phyloP scores from a whole-genome alignment of 2,888 invertebrate genomes.

The Protophormia terraenovae region DNA sequence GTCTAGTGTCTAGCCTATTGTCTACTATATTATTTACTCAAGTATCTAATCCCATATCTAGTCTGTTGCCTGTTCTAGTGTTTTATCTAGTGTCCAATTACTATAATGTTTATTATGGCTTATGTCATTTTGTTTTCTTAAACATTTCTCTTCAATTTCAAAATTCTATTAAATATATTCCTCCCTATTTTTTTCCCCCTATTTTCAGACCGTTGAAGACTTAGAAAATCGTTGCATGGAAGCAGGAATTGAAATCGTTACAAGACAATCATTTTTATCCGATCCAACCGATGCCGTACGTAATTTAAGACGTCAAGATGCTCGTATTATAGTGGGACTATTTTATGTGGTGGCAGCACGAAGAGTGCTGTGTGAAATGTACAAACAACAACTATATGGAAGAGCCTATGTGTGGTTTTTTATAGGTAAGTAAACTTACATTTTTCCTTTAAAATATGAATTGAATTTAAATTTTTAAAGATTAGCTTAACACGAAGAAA shows the following conservation, averaged over 20 bases:
- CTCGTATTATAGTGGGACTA: conserved; percentile 97
- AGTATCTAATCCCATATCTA: too few relatives aligned
- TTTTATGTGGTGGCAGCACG: conserved; percentile 99
- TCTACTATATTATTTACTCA: too few relatives aligned
- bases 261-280: conserved; percentile 97
- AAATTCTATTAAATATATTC: too few relatives aligned
- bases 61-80: too few relatives aligned
- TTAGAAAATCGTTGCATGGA: conserved; percentile 96
- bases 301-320: conserved; percentile 96
- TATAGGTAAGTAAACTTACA: conserved; percentile 88
- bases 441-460: not conserved
- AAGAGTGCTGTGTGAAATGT: conserved; percentile 97
- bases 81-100: too few relatives aligned
- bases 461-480: not conserved
- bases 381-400: conserved; percentile 95
- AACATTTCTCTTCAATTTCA: too few relatives aligned
- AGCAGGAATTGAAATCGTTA: conserved; percentile 96
- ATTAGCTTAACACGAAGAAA: not conserved
- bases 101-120: too few relatives aligned
- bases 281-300: conserved; percentile 98
- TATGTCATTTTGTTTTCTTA: too few relatives aligned
- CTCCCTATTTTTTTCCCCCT: too few relatives aligned
- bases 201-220: conserved; percentile 95
- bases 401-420: conserved; percentile 99
- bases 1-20: too few relatives aligned